Base-by-base conservation (phyloP, 2,797 vertebrate species). In the Lophius americanus region DNA sequence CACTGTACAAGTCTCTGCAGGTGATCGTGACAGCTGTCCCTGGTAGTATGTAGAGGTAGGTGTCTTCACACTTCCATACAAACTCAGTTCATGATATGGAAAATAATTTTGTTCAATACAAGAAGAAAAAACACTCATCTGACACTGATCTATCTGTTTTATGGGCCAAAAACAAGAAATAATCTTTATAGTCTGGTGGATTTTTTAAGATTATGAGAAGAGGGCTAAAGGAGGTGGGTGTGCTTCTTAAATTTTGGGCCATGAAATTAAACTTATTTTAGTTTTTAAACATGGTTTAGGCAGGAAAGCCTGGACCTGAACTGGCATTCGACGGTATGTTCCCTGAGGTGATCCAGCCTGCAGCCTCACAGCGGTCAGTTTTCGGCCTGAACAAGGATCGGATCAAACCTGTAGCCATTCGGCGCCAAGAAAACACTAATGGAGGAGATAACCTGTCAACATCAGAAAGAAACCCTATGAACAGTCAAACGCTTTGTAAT, bases 381-480 rank as follows among this genome's bases (percentile, higher is more conserved):
- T 83, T 38, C 80, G 73, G 77, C 68, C 77, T 80, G 76, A 73
- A 66, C 66, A 81, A 73, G 64, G 57, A 72, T 53, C 46, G 66
- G 62, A 64, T 57, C 64, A 3, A 35, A 23, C 23, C 71, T 37
- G 68, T 51, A 46, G 57, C 10, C 51, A 41, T 52, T 53, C 10
- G 51, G 48, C 36, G 41, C 38, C 66, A 61, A 74, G 64, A 64
- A 62, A 38, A 75, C 49, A 60, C 51, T 57, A 73, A 79, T 82
- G 39, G 64, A 46, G 37, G 47, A 63, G 85, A 88, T 85, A 79
- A 89, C 76, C 75, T 81, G 42, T 43, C 54, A 46, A 54, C 58
- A 3, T 74, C 60, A 33, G 52, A 44, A 56, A 35, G 56, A 35
- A 37, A 6, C 6, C 35, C 58, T 41, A 49, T 54, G 6, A 62